Conservation (phyloP, 2,888 invertebrate genomes). For the Cotesia congregata region DNA sequence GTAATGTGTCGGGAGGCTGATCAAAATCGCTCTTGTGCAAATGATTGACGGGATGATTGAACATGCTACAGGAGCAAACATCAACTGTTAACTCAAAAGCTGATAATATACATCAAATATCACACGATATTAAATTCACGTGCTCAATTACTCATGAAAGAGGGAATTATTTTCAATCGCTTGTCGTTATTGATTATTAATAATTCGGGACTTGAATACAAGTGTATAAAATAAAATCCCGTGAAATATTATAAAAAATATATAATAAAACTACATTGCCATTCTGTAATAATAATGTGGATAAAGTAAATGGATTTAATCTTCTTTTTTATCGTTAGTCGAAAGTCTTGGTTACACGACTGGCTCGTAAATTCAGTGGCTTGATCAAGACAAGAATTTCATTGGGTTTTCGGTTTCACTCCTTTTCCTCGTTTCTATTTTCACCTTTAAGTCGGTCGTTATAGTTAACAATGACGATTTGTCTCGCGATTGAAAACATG, state of each 20-base stretch:
- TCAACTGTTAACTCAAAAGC: not conserved
- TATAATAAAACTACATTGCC: not conserved
- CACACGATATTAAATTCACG: not conserved
- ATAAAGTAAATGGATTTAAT: not conserved
- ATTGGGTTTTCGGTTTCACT: not conserved
- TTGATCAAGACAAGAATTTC: constrained; percentile 10
- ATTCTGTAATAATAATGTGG: not conserved
- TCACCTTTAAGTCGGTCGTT: not conserved
- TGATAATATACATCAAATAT: not conserved
- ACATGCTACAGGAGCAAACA: not conserved
- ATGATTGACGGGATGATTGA: not conserved
- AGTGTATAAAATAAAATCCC: no score
- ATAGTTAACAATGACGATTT: not conserved
- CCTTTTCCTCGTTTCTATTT: not conserved
- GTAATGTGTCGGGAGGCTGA: not conserved
- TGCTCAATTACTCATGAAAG: not conserved
- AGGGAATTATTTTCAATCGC: not conserved
- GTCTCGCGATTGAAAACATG: not conserved
- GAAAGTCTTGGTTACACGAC: not conserved
- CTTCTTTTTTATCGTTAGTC: not conserved
- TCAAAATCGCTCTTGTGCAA: not conserved
- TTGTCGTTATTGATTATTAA: not conserved
- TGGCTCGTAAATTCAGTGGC: not conserved
- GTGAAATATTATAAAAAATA: no score
- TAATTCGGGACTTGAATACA: not conserved